These are phyloP conservation scores for Hypsopygia costalis DNA, from an alignment of 2,888 invertebrate species.

Conservation along the genomic window DNA sequence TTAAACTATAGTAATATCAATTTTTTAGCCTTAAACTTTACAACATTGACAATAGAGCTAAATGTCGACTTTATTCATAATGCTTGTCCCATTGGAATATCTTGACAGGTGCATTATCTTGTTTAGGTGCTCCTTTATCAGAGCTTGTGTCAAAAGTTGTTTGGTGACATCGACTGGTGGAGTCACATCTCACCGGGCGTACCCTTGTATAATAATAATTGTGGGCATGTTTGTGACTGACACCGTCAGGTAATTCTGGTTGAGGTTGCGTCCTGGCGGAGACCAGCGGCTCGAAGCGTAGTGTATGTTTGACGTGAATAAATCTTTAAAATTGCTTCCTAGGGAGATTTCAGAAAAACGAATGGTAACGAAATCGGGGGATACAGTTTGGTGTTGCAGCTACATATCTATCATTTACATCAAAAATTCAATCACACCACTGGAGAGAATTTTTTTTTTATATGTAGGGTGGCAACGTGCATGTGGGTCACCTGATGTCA, in stretches of 20 bases:
- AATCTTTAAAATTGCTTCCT: no score
- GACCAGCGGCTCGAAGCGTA: conserved; percentile 84
- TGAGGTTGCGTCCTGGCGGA: conserved; percentile 89
- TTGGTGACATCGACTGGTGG: conserved; percentile 82
- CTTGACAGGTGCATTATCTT: conserved; percentile 74
- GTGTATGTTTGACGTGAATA: no score
- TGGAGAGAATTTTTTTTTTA: no score
- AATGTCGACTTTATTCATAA: conserved; percentile 31
- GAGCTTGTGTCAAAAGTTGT: conserved; percentile 54
- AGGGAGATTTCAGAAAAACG: no score
- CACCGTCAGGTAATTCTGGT: conserved; percentile 91
- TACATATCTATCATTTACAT: no score
- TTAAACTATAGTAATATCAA: no score
- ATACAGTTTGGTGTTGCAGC: no score
- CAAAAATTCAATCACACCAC: no score
- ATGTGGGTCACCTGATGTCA: no score
- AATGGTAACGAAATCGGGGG: no score
- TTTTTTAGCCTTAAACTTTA: conserved; percentile 6
- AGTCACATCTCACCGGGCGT: conserved; percentile 88
- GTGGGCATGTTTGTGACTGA: conserved; percentile 83
- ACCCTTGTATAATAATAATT: conserved; percentile 93
- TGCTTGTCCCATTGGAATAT: conserved; percentile 80
- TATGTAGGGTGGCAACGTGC: no score
- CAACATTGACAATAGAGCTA: not conserved
- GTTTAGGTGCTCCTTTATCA: conserved; percentile 58